phyloP scores from a whole-genome alignment of 2,888 invertebrate species.

The Eupithecia exiguata region DNA sequence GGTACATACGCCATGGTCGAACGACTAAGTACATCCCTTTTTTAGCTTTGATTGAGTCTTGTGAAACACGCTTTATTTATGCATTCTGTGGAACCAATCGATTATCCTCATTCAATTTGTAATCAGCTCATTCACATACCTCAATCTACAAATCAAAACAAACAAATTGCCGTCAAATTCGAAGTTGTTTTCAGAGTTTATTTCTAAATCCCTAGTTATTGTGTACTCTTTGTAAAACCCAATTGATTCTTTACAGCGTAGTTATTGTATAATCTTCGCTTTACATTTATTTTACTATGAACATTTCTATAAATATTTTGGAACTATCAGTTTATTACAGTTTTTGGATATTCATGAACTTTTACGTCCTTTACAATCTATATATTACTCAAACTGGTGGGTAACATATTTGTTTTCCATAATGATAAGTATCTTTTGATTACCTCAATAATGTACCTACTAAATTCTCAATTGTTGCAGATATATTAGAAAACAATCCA shows the following conservation, averaged over 20 bases:
- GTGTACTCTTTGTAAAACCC: no score
- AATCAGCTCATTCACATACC: neutral
- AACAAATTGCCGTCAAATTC: slow-evolving; percentile 31
- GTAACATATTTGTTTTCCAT: neutral
- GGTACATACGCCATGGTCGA: no score
- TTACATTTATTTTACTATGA: slow-evolving; percentile 21
- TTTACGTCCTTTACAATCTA: neutral
- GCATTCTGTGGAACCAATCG: slow-evolving; percentile 21
- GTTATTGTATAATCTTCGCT: no score
- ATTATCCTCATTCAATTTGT: slow-evolving; percentile 2
- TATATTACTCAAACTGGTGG: slow-evolving; percentile 6
- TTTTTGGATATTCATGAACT: slow-evolving; percentile 71
- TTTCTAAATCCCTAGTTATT: no score
- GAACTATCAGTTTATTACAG: slow-evolving; percentile 79
- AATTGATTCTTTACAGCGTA: no score
- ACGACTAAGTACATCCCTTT: no score
- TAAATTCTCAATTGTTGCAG: slow-evolving; percentile 48
- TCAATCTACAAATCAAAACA: neutral
- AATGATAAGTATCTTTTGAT: neutral
- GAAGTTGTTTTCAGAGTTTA: slow-evolving; percentile 2
- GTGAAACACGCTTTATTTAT: neutral
- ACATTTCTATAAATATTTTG: slow-evolving; percentile 56
- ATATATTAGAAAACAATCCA: slow-evolving; percentile 58
- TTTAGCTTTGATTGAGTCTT: neutral
- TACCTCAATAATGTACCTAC: neutral